phyloP scores from a whole-genome alignment of 2,888 invertebrate genomes.

The Dasypolia templi region DNA sequence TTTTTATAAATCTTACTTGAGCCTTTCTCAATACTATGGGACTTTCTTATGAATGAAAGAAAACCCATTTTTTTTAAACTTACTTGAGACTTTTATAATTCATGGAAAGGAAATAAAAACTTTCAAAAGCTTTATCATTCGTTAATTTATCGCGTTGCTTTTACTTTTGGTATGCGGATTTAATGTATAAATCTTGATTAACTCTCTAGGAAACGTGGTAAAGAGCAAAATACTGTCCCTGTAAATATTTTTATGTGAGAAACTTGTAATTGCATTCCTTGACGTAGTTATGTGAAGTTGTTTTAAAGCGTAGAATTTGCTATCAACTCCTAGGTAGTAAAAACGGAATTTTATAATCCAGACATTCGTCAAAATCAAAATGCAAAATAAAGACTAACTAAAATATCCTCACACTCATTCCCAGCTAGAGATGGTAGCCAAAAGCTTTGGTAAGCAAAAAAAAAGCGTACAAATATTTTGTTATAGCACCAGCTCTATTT shows the following conservation, averaged over 20 bases:
- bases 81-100: conserved; percentile 23
- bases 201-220: conserved; percentile 2
- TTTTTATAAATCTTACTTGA: background rate
- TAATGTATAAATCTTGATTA: conserved; percentile 15
- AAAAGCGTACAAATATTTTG: conserved; percentile 37
- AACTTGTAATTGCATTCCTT: background rate
- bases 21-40: conserved; percentile 16
- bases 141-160: background rate
- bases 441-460: conserved; percentile 48
- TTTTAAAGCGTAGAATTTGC: background rate
- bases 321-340: background rate
- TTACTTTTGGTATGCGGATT: conserved; percentile 4
- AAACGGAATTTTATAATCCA: background rate
- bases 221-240: background rate
- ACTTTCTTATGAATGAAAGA: conserved; percentile 8
- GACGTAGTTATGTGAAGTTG: background rate
- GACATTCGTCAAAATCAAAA: conserved; percentile 33
- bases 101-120: background rate
- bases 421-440: conserved; percentile 33
- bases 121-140: conserved; percentile 16
- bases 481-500: conserved; percentile 22
- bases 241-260: conserved; percentile 14
- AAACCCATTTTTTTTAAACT: background rate
- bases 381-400: background rate
- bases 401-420: conserved; percentile 18